Evolutionary conservation across 2,888 invertebrate species (phyloP).

Genomic region (Agrypnus murinus): DNA sequence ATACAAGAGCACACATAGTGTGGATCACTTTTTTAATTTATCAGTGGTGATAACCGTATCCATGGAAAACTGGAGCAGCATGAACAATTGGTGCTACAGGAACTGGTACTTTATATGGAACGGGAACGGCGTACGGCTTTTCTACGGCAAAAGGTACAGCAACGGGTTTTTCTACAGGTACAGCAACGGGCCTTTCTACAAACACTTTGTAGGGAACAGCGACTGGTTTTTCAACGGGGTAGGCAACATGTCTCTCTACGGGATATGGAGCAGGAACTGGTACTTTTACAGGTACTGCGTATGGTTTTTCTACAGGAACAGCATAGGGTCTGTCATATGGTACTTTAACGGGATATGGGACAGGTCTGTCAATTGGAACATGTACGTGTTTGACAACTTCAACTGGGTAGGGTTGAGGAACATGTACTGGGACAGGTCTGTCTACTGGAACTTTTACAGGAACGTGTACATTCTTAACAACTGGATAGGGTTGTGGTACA

Average conservation of each 20-base stretch:
- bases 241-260: constrained; percentile 77
- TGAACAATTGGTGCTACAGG: constrained; percentile 51
- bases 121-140: constrained; percentile 67
- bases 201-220: constrained; percentile 71
- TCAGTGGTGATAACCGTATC: constrained; percentile 43
- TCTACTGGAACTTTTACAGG: constrained; percentile 83
- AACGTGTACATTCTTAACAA: constrained; percentile 79
- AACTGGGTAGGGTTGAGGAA: constrained; percentile 79
- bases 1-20: constrained; percentile 45
- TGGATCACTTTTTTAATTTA: constrained; percentile 37
- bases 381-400: constrained; percentile 81
- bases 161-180: constrained; percentile 79
- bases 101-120: constrained; percentile 78
- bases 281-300: constrained; percentile 78
- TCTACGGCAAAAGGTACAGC: constrained; percentile 72
- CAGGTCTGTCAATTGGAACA: constrained; percentile 81
- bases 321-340: constrained; percentile 73
- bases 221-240: constrained; percentile 77
- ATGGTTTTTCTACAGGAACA: constrained; percentile 78
- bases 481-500: constrained; percentile 84
- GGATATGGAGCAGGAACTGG: constrained; percentile 82
- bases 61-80: not conserved
- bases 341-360: constrained; percentile 80
- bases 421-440: constrained; percentile 82
- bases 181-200: constrained; percentile 81